Evolutionary conservation across 2,113 vertebrate species (phyloP).

Genomic region (Rhabdomys dilectus): DNA sequence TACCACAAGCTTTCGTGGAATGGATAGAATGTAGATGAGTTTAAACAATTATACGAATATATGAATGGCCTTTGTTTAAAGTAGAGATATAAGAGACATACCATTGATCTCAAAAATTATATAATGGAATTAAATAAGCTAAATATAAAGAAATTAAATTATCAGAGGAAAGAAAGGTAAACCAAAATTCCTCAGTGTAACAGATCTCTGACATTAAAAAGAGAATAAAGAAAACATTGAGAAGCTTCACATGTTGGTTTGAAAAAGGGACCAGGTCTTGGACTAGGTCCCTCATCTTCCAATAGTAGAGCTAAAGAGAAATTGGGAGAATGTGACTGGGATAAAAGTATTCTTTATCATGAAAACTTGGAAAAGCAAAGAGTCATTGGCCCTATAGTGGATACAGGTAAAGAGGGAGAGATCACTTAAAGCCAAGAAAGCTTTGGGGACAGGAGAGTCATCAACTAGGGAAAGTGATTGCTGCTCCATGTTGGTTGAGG

Average conservation of each 20-base stretch:
- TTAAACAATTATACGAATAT: neutral
- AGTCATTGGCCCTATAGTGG: neutral
- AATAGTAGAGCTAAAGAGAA: neutral
- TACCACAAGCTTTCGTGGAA: neutral
- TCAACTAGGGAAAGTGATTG: neutral
- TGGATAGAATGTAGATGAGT: neutral
- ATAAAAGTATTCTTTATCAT: neutral
- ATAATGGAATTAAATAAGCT: neutral
- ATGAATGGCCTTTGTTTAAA: neutral
- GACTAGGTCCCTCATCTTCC: neutral
- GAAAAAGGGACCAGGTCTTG: neutral
- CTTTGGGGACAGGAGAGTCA: fast-evolving
- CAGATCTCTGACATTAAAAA: neutral
- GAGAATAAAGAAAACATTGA: neutral
- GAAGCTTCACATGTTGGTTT: neutral
- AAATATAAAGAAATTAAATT: neutral
- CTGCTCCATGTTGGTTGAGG: neutral
- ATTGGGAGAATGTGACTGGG: neutral
- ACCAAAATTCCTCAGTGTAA: neutral
- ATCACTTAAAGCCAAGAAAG: neutral
- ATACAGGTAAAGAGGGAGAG: neutral
- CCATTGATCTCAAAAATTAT: neutral
- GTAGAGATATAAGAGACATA: neutral
- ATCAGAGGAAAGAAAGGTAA: neutral
- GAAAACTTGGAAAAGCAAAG: neutral